Evolutionary conservation across 1,140 invertebrate genomes (phyloP).

Genomic region (Frieseomelitta varia): DNA sequence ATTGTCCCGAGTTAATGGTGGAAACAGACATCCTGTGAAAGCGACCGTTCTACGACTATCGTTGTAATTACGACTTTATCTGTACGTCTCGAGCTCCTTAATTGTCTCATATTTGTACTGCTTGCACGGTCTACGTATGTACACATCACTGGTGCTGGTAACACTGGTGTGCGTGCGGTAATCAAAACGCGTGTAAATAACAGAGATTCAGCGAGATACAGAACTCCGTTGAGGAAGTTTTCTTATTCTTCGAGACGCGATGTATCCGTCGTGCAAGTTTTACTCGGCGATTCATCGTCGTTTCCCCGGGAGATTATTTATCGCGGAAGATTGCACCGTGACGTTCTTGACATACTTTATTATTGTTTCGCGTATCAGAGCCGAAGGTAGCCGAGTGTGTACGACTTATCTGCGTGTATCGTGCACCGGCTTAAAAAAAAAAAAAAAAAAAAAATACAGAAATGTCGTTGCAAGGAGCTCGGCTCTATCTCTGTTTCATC

Average conservation of each 20-base stretch:
- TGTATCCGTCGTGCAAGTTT: neutral
- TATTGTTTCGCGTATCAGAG: slow-evolving; percentile 20
- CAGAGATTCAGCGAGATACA: neutral
- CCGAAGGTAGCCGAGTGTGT: neutral
- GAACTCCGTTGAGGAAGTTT: neutral
- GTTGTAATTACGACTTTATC: slow-evolving; percentile 11
- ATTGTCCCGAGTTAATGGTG: neutral
- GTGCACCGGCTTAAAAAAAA: too few species aligned
- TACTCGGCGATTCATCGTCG: neutral
- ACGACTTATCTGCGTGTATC: slow-evolving; percentile 5
- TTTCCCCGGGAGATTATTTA: neutral
- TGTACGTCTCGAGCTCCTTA: neutral
- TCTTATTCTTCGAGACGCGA: too few species aligned
- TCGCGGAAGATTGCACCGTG: neutral
- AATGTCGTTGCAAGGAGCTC: neutral
- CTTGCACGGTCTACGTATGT: too few species aligned
- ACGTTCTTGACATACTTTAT: slow-evolving; percentile 24
- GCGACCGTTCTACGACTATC: neutral
- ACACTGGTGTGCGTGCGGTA: neutral
- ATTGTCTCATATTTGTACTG: slow-evolving; percentile 23
- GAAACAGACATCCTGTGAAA: neutral
- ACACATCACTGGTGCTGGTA: neutral
- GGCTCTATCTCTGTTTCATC: slow-evolving; percentile 11
- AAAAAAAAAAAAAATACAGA: neutral
- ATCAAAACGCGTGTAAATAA: slow-evolving; percentile 20